Base-by-base conservation (phyloP, 1,140 invertebrate species). In the Armadillidium nasatum region DNA sequence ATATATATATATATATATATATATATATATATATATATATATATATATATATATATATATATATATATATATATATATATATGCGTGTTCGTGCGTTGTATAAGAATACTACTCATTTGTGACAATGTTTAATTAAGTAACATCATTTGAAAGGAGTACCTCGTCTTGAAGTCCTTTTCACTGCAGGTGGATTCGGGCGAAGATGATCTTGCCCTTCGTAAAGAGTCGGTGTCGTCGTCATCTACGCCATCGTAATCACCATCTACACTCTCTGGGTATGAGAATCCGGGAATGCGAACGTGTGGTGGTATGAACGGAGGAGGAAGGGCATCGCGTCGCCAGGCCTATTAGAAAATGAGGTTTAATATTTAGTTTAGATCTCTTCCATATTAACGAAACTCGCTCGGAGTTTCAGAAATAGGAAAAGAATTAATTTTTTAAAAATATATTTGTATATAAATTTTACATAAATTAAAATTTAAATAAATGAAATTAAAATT, bases 91-190 rank as follows among this genome's bases (percentile, higher is more conserved):
- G 33, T 33, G 33, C 6, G 33, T 33, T 33, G 33, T 33, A n/a
- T 33, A 33, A 33, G 1, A 33, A 33, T 33, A 33, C 1, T 33
- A 6, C 6, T 3, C 33, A 33, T 33, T 33, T 33, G 33, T 33
- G 33, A 33, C 33, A 33, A 33, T 3, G 33, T 1, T 33, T 33
- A n/a, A n/a, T n/a, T n/a, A n/a, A 3, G 33, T 33, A 33, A 1
- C 33, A 33, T 1, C 1, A 1, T 3, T 33, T 33, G 33, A 33
- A 33, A 33, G 33, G 1, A 6, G 6, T 60, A 60, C 77, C 91
- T 90, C 83, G 93, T 91, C 73, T 89, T 88, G 83, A 96, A 96
- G 79, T 91, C 91, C 78, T 90, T 90, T 83, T 97, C 94, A 0
- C 93, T 95, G 72, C 91, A 90, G 0, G 94, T 96, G 0, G 93